These are phyloP conservation scores for Grammomys surdaster DNA, from an alignment of 2,113 vertebrate genomes.

Conservation along the genomic window DNA sequence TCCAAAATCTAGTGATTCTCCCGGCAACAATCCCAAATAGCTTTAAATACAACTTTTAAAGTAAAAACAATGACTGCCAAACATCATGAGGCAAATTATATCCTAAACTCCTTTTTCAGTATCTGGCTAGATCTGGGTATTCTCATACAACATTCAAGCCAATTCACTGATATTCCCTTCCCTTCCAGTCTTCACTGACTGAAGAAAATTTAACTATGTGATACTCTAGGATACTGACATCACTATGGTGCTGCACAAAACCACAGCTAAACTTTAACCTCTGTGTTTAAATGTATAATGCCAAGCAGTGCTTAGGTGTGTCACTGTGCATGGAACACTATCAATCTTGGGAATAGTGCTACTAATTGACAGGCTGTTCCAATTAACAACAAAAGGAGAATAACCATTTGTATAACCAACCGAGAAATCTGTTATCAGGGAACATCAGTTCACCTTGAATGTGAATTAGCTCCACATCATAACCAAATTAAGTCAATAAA, in stretches of 20 bases:
- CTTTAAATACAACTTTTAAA: constrained; percentile 86
- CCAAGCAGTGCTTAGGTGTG: constrained; percentile 78
- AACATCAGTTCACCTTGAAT: constrained; percentile 64
- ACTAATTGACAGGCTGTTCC: constrained; percentile 71
- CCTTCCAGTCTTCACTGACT: constrained; percentile 78
- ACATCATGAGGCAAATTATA: constrained; percentile 87
- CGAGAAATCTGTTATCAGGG: constrained; percentile 67
- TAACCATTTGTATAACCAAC: constrained; percentile 69
- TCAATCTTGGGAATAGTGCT: constrained; percentile 71
- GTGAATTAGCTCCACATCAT: constrained; percentile 82
- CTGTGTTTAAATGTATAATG: constrained; percentile 80
- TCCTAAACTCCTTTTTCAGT: constrained; percentile 86
- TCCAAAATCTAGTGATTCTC: constrained; percentile 87
- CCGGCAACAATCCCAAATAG: constrained; percentile 85
- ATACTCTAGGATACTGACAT: constrained; percentile 83
- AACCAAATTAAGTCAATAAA: constrained; percentile 86
- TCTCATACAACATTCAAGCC: constrained; percentile 84
- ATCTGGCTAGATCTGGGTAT: constrained; percentile 84
- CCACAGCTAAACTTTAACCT: constrained; percentile 83
- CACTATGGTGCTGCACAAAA: constrained; percentile 86
- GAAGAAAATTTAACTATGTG: constrained; percentile 82
- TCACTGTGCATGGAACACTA: constrained; percentile 72
- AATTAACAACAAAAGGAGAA: constrained; percentile 72
- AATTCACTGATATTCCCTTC: constrained; percentile 80
- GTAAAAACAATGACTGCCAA: constrained; percentile 85